Evolutionary conservation across 2,888 invertebrate genomes (phyloP).

Genomic region (Macaria liturata): DNA sequence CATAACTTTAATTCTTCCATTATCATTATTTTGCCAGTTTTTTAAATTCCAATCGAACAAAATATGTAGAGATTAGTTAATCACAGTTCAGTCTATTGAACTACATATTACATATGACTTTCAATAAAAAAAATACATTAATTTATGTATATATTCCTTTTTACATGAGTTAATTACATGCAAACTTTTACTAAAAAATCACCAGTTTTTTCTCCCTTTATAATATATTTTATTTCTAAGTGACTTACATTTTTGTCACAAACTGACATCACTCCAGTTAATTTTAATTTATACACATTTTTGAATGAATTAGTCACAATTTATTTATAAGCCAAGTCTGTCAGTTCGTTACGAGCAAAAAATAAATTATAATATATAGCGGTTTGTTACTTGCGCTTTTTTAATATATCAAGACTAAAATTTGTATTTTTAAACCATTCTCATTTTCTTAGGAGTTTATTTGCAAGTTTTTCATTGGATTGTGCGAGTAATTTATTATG

Average conservation of each 20-base stretch:
- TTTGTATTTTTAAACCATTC: constrained; percentile 42
- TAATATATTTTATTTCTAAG: too few relatives aligned
- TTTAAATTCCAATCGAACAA: too few relatives aligned
- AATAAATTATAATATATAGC: constrained; percentile 44
- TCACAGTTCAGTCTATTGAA: too few relatives aligned
- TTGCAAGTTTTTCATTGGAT: constrained; percentile 46
- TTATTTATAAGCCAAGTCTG: constrained; percentile 43
- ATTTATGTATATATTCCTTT: too few relatives aligned
- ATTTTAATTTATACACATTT: constrained; percentile 2
- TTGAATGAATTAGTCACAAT: constrained; percentile 25
- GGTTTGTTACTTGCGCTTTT: constrained; percentile 13
- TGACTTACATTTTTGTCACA: background rate
- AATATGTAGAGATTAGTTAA: too few relatives aligned
- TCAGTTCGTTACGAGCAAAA: constrained; percentile 41
- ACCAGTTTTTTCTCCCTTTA: too few relatives aligned
- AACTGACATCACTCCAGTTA: constrained; percentile 6
- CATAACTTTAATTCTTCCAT: too few relatives aligned
- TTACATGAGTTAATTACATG: too few relatives aligned
- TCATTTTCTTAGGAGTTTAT: constrained; percentile 44
- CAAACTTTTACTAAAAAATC: too few relatives aligned
- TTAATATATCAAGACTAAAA: constrained; percentile 37
- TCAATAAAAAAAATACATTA: too few relatives aligned
- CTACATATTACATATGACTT: too few relatives aligned
- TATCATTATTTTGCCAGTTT: too few relatives aligned
- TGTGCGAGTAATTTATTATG: constrained; percentile 16